These are phyloP conservation scores for Lapara coniferarum DNA, from an alignment of 2,888 invertebrate genomes.

Conservation along the genomic window DNA sequence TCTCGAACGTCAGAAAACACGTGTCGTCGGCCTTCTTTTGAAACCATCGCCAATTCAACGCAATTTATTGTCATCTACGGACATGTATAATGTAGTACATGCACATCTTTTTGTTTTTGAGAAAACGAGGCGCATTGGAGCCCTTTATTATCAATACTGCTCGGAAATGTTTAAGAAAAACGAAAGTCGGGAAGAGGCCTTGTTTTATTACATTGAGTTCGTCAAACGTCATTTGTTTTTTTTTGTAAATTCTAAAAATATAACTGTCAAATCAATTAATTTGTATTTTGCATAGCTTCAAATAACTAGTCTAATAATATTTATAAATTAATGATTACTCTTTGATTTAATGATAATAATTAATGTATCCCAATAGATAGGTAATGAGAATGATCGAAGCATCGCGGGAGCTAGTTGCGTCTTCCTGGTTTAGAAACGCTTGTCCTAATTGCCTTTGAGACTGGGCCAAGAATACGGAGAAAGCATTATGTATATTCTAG, in stretches of 20 bases:
- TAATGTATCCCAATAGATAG: neutral
- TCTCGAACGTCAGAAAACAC: constrained; percentile 64
- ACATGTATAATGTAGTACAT: constrained; percentile 27
- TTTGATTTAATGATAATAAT: neutral
- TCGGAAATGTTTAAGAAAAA: neutral
- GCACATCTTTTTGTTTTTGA: constrained; percentile 13
- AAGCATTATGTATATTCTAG: constrained; percentile 65
- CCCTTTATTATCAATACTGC: neutral
- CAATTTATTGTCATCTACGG: constrained; percentile 39
- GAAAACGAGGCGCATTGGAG: neutral
- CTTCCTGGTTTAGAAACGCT: constrained; percentile 63
- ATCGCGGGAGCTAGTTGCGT: constrained; percentile 29
- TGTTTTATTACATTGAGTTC: neutral
- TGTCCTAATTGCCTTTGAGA: constrained; percentile 74
- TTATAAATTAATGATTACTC: constrained; percentile 10
- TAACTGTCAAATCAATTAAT: neutral
- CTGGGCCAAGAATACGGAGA: constrained; percentile 74
- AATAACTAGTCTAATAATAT: neutral
- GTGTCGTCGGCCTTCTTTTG: constrained; percentile 62
- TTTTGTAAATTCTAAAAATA: neutral
- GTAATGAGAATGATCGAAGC: neutral
- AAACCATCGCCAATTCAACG: constrained; percentile 49
- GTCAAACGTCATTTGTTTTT: neutral
- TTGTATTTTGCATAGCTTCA: neutral
- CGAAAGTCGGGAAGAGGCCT: neutral